These are phyloP conservation scores for Epinotia demarniana DNA, from an alignment of 2,888 invertebrate species.

Conservation along the genomic window DNA sequence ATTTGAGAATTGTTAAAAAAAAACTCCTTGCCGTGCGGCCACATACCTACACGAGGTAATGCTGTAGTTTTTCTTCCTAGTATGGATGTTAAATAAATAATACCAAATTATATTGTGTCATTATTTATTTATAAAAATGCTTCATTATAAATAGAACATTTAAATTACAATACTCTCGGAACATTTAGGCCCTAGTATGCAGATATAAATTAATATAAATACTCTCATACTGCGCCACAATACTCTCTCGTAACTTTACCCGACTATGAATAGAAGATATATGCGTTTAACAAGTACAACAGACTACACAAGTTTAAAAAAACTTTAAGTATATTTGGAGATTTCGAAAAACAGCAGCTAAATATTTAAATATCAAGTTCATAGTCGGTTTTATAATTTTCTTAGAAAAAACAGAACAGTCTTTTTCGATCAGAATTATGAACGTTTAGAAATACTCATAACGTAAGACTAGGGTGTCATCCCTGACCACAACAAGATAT, in stretches of 20 bases:
- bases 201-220: slow-evolving; percentile 60
- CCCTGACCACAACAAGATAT: slow-evolving; percentile 57
- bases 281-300: slow-evolving; percentile 27
- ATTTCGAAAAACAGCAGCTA: slow-evolving; percentile 17
- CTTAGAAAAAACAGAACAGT: slow-evolving; percentile 70
- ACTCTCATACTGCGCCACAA: slow-evolving; percentile 49
- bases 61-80: background rate
- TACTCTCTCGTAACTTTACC: slow-evolving; percentile 44
- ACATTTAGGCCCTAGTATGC: slow-evolving; percentile 60
- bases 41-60: too few relatives aligned
- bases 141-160: slow-evolving; percentile 80
- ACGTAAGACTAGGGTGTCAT: slow-evolving; percentile 67
- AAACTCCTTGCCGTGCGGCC: too few relatives aligned
- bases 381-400: slow-evolving; percentile 52
- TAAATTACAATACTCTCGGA: slow-evolving; percentile 72
- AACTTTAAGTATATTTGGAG: slow-evolving; percentile 40
- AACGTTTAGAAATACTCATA: slow-evolving; percentile 60
- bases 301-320: slow-evolving; percentile 36
- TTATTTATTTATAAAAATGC: slow-evolving; percentile 79
- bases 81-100: slow-evolving; percentile 15
- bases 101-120: slow-evolving; percentile 53
- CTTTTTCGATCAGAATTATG: slow-evolving; percentile 63
- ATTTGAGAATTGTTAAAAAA: too few relatives aligned
- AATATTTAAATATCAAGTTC: slow-evolving; percentile 45
- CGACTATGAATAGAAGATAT: slow-evolving; percentile 59